Evolutionary conservation across 2,888 invertebrate species (phyloP), one percentile per base, ranked within the genome.

Genomic region (Cephus runcator): DNA sequence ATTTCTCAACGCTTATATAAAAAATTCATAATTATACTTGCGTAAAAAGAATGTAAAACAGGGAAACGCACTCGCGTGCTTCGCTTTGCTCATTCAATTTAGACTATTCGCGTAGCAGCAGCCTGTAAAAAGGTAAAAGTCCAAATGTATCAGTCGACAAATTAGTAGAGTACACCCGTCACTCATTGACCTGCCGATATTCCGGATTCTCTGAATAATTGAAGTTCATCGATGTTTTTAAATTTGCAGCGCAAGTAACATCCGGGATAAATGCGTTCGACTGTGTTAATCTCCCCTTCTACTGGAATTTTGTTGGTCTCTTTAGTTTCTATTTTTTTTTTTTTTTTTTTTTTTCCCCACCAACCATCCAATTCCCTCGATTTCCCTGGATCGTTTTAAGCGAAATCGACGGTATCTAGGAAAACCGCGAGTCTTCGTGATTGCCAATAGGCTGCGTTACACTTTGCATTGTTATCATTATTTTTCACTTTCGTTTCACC

Each of bases 181-280:
- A 82, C 80, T 83, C 80, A 82, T 79, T 75, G 76, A 34, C 34
- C 81, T 77, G 83, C 76, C 81, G 77, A 83, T 83, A 82, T 80
- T 81, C 75, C 73, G 80, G 75, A 81, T 83, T 76, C 75, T 56
- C 75, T 82, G 82, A 83, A 82, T 81, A 81, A 83, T 83, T 81
- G 36, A 83, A 30, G 68, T 69, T 36, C 56, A 79, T 77, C 83
- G 81, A 82, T 82, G 77, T 69, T 76, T 77, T 78, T 75, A 73
- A 79, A 79, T 73, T 76, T 33, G 6, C 71, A 71, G 31, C 71
- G 33, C 71, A 31, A 33, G 31, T 71, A 71, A 34, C 71, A 34
- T 71, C 71, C 31, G 71, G 31, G 31, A 71, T 71, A 71, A 31
- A 56, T 23, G 56, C 56, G 23, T 23, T 56, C 23, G 9, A 2